These are phyloP conservation scores for Imbricaverruca yamaguchii DNA, from an alignment of 2,888 invertebrate genomes.

Conservation along the genomic window DNA sequence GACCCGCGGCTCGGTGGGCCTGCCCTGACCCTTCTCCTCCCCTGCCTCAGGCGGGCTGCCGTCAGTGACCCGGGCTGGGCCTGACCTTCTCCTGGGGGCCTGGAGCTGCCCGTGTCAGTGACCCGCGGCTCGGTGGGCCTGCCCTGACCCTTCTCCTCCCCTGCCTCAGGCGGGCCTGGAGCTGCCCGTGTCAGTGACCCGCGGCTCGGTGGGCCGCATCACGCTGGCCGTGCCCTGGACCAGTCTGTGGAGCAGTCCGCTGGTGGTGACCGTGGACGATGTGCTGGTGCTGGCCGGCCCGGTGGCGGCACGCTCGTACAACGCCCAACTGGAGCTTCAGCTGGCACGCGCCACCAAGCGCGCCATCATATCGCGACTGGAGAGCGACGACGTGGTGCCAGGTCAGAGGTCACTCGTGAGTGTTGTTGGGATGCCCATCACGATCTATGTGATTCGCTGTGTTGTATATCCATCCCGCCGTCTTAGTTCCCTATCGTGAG, in stretches of 20 bases:
- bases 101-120: no score
- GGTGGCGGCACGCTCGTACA: conserved; percentile 53
- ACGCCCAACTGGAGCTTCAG: conserved; percentile 63
- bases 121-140: no score
- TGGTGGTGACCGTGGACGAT: conserved; percentile 65
- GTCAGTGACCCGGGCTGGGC: no score
- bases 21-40: not conserved
- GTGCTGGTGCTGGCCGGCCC: conserved; percentile 67
- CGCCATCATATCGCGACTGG: conserved; percentile 59
- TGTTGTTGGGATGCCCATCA: no score
- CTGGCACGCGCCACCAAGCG: conserved; percentile 64
- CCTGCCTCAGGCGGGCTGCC: no score
- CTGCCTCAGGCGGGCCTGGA: conserved; percentile 62
- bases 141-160: not conserved
- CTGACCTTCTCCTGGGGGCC: no score
- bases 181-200: conserved; percentile 71
- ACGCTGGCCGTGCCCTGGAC: conserved; percentile 70
- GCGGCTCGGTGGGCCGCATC: conserved; percentile 68
- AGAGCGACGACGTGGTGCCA: conserved; percentile 32
- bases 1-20: no score
- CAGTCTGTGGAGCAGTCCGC: conserved; percentile 63
- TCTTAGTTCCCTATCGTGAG: no score
- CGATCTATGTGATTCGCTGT: no score
- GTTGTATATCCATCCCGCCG: no score
- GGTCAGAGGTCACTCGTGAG: not conserved